A percentile compares a stretch with the other conserved stretches of the same genome.
Conservation (phyloP, 2,797 vertebrate species). For the Crocidura indochinensis region DNA sequence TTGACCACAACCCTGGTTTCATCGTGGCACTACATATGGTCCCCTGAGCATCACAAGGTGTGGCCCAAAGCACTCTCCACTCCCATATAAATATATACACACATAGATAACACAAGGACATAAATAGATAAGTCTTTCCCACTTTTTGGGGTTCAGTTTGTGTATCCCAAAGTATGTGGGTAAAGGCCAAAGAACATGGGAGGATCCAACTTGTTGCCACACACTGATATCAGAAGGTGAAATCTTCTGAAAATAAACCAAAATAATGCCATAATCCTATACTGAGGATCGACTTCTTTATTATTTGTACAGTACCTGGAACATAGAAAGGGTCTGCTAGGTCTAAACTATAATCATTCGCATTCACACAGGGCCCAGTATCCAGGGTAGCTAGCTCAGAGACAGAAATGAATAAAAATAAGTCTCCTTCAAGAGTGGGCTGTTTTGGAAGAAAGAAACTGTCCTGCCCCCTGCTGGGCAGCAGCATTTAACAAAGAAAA, state of each 20-base stretch:
- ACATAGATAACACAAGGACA: no score
- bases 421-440: fast-evolving
- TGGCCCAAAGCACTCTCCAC: no score
- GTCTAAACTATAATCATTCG: neutral
- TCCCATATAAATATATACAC: no score
- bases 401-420: neutral
- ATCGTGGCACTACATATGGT: no score
- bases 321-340: neutral
- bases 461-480: slow-evolving; percentile 67
- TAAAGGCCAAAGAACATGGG: no score
- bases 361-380: neutral
- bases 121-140: no score
- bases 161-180: no score
- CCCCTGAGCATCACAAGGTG: no score
- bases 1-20: no score
- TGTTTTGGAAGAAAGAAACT: slow-evolving; percentile 32
- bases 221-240: no score
- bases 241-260: neutral
- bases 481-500: neutral
- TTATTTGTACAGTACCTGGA: neutral
- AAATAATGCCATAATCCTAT: slow-evolving; percentile 2
- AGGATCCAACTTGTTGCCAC: no score
- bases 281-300: neutral
- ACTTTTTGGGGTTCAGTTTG: no score
- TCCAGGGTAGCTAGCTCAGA: neutral